Evolutionary conservation across 2,797 vertebrate species (phyloP).

Genomic region (Acanthurus leucopareius): DNA sequence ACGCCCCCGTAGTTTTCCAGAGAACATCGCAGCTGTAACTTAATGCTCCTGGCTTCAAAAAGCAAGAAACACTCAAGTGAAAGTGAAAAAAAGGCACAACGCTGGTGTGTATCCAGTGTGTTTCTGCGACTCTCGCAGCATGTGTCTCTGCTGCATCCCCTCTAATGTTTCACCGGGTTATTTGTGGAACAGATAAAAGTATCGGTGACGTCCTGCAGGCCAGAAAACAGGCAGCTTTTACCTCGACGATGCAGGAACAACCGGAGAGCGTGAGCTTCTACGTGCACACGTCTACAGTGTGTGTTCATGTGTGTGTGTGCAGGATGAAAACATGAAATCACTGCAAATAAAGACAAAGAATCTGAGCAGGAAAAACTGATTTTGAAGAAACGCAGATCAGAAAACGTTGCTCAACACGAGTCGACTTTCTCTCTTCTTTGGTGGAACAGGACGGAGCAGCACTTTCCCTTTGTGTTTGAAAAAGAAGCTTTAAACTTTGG

Average conservation of each 20-base stretch:
- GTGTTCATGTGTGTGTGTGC: background rate
- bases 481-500: slow-evolving; percentile 7
- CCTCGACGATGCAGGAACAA: slow-evolving; percentile 2
- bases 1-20: too few species aligned
- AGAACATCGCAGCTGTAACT: too few species aligned
- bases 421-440: background rate
- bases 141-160: slow-evolving; percentile 6
- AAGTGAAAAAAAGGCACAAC: slow-evolving; percentile 6
- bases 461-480: slow-evolving; percentile 4
- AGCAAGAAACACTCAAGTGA: background rate
- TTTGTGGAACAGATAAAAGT: slow-evolving; percentile 26
- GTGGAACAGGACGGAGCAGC: background rate
- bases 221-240: background rate
- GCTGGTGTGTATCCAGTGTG: background rate
- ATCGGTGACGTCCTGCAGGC: slow-evolving; percentile 12
- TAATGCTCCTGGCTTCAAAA: too few species aligned
- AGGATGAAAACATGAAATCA: background rate
- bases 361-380: background rate
- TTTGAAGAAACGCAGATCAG: background rate
- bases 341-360: background rate
- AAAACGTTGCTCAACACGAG: background rate
- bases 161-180: slow-evolving; percentile 32
- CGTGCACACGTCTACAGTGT: background rate
- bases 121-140: background rate
- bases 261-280: too few species aligned